These are phyloP conservation scores for Phyto melanocephala DNA, from an alignment of 2,888 invertebrate genomes.

Conservation along the genomic window DNA sequence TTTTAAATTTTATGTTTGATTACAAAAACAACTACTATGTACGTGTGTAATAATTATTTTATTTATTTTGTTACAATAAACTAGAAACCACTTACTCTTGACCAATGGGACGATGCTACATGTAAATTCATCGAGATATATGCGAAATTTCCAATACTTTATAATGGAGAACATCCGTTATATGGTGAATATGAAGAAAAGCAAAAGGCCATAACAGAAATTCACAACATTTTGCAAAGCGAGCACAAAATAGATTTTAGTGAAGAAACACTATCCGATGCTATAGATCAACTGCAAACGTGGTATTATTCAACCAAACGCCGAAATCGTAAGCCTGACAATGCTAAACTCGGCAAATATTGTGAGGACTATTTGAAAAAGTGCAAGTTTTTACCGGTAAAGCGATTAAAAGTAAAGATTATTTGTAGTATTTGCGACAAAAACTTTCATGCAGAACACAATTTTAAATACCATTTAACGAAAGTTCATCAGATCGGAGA, in stretches of 20 bases:
- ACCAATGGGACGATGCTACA: conserved; percentile 58
- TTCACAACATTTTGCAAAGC: conserved; percentile 61
- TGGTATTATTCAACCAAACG: conserved; percentile 70
- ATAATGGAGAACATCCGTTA: conserved; percentile 68
- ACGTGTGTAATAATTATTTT: conserved; percentile 22
- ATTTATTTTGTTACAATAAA: conserved; percentile 11
- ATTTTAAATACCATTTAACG: conserved; percentile 69
- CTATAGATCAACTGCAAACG: conserved; percentile 68
- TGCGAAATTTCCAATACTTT: conserved; percentile 69
- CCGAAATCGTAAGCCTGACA: conserved; percentile 5
- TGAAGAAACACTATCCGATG: conserved; percentile 69
- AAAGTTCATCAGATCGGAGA: conserved; percentile 72
- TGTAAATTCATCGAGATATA: conserved; percentile 70
- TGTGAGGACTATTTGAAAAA: conserved; percentile 67
- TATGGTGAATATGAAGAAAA: conserved; percentile 67
- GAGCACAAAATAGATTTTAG: conserved; percentile 65
- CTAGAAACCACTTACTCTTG: conserved; percentile 41
- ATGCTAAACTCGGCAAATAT: conserved; percentile 53
- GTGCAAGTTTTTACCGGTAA: conserved; percentile 69
- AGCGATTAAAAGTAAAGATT: conserved; percentile 66
- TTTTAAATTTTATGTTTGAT: too few relatives aligned
- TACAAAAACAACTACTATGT: too few relatives aligned
- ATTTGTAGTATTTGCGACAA: conserved; percentile 70
- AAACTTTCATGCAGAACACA: conserved; percentile 67
- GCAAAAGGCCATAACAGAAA: conserved; percentile 68